Evolutionary conservation across 1,140 invertebrate genomes (phyloP), one percentile per base, ranked within the genome.

Genomic region (Drosophila sucinea): DNA sequence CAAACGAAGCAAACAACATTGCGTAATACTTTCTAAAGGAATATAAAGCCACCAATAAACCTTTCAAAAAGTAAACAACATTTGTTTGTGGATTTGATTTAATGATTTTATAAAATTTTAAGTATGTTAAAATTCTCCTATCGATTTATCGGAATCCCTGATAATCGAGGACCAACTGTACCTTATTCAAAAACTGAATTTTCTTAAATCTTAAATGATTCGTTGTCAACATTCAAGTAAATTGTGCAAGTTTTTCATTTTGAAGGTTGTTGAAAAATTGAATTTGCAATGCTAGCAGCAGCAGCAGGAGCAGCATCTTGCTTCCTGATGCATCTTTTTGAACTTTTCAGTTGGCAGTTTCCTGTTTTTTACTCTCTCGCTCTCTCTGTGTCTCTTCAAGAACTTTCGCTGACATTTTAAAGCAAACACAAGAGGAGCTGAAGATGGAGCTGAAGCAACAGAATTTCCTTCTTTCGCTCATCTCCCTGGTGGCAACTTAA

Each of bases 391-490:
- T 54, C 25, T 38, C 40, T 32, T 27, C 47, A 27, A 56, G 67
- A 68, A 77, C 75, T 77, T 77, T 77, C 75, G 74, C 38, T 77
- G 74, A 67, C 68, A 84, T 64, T 73, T 71, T 55, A 70, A 82
- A 81, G 72, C 67, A 68, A 51, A 51, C 44, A 38, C 56, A 47
- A 60, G 17, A 41, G n/a, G 2, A 60, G 47, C 40, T 35, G 17
- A 1, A 54, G 60, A 56, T 56, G 44, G 27, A 55, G 25, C 41
- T 10, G 58, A 41, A 66, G 70, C 62, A 63, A 61, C 44, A 47
- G 44, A 17, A 47, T 51, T 27, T 51, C 27, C 23, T 23, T 51
- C 25, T 51, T 51, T 61, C 47, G 61, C 38, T 63, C 73, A 69
- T 4, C 23, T 58, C 56, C 56, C 56, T 35, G 33, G 32, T 58